phyloP scores from a whole-genome alignment of 2,113 vertebrate genomes.

The Chelonoidis abingdonii region DNA sequence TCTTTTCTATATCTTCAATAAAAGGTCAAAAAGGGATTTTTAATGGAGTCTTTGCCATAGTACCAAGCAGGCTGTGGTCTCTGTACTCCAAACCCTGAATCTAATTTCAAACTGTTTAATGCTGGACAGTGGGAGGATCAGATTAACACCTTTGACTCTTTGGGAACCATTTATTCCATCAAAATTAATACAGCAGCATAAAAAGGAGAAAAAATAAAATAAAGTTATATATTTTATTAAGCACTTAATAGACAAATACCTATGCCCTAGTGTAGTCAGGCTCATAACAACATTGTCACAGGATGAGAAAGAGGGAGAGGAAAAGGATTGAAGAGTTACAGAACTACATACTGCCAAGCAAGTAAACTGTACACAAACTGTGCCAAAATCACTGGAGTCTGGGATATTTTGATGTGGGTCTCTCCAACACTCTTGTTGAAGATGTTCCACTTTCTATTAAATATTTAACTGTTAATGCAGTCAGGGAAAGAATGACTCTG shows the following conservation, averaged over 20 bases:
- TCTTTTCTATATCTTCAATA: background rate
- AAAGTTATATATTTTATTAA: background rate
- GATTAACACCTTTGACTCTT: background rate
- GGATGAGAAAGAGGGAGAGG: background rate
- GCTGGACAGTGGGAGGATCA: background rate
- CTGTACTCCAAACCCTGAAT: background rate
- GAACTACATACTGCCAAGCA: background rate
- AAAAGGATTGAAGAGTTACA: background rate
- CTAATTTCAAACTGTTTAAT: background rate
- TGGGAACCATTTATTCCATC: background rate
- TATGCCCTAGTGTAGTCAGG: background rate
- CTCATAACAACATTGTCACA: background rate
- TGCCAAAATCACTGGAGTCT: background rate
- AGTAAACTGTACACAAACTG: background rate
- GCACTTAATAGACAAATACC: background rate
- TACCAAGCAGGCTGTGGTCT: background rate
- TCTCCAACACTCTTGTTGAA: background rate
- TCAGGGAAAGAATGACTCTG: background rate
- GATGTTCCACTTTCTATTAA: background rate
- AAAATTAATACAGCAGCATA: background rate
- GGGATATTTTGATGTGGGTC: background rate
- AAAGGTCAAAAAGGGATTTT: background rate
- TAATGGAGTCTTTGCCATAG: background rate
- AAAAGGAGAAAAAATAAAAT: background rate
- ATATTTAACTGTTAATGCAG: background rate